Evolutionary conservation across 2,888 invertebrate species (phyloP), one percentile per base, ranked within the genome.

Genomic region (Protodeltote pygarga): DNA sequence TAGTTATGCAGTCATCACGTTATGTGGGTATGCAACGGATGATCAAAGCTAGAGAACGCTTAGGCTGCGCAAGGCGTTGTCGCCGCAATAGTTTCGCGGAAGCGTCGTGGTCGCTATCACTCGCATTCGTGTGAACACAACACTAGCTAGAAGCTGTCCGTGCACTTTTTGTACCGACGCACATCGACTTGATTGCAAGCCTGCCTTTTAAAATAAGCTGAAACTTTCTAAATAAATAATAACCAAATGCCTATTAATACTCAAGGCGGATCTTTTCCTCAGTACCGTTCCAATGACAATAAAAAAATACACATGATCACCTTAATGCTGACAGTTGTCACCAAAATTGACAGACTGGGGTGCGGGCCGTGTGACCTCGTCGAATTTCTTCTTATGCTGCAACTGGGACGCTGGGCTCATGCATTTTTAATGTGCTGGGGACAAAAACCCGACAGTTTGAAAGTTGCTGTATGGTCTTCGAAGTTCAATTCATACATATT

Each of bases 401-500:
- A 71, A 67, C 66, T 66, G 70, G 68, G 73, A 68, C 71, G 68
- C 39, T 65, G 52, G 60, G 62, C 77, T 82, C 82, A 86, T 85
- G 74, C 81, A 87, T 89, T 81, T 87, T 84, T 87, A 85, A 89
- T 87, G 81, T 69, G 59, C 51, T 62, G 59, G 74, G 64, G 74
- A 81, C 83, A 89, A 90, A 89, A 89, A 88, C 77, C 77, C 71
- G 80, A 78, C 82, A 79, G 74, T 82, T 83, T 81, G 79, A 83
- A 83, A 80, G 83, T 78, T 77, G 71, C 71, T 70, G 77, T 79
- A 81, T 77, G 80, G 77, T 77, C 74, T 78, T 71, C 73, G 73
- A 76, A 77, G 74, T 77, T 79, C 78, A 76, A 77, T 80, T 82
- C 87, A 89, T 89, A 82, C 83, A 89, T 89, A 89, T 89, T 85